phyloP scores from a whole-genome alignment of 1,140 invertebrate species.

The Limonius californicus region DNA sequence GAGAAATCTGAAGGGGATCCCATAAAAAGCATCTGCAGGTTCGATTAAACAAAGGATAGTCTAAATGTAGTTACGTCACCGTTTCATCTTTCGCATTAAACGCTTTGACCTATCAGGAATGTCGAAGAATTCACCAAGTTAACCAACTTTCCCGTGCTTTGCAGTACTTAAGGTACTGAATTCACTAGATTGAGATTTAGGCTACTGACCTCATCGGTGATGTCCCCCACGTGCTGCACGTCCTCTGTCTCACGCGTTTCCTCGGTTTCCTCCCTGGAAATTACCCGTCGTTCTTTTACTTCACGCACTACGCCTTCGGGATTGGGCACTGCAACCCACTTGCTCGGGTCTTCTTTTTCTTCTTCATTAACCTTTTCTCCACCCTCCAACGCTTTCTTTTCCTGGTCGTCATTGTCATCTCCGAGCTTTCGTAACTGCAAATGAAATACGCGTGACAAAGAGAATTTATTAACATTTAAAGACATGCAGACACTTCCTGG shows the following conservation, averaged over 20 bases:
- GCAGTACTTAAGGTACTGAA: not conserved
- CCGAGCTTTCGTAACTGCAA: slow-evolving; percentile 45
- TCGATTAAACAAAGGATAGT: too few species aligned
- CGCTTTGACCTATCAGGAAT: not conserved
- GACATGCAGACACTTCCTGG: too few species aligned
- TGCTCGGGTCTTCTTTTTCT: slow-evolving; percentile 52
- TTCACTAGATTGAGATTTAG: not conserved
- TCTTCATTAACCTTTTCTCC: slow-evolving; percentile 21
- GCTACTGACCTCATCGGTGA: slow-evolving; percentile 72
- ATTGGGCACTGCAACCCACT: slow-evolving; percentile 59
- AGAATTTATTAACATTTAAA: too few species aligned
- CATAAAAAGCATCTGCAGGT: too few species aligned
- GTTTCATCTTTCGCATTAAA: not conserved
- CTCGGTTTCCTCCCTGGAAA: slow-evolving; percentile 78
- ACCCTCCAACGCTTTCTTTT: slow-evolving; percentile 41
- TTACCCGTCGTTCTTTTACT: slow-evolving; percentile 71
- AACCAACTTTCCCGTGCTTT: not conserved
- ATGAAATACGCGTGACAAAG: too few species aligned
- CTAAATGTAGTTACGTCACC: not conserved
- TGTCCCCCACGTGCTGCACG: slow-evolving; percentile 73
- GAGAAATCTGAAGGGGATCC: too few species aligned
- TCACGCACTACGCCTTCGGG: slow-evolving; percentile 73
- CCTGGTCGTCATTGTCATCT: slow-evolving; percentile 42
- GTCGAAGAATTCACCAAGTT: not conserved
- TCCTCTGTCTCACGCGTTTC: slow-evolving; percentile 78